Conservation (phyloP, 2,797 vertebrate genomes). For the Phoebastria nigripes region DNA sequence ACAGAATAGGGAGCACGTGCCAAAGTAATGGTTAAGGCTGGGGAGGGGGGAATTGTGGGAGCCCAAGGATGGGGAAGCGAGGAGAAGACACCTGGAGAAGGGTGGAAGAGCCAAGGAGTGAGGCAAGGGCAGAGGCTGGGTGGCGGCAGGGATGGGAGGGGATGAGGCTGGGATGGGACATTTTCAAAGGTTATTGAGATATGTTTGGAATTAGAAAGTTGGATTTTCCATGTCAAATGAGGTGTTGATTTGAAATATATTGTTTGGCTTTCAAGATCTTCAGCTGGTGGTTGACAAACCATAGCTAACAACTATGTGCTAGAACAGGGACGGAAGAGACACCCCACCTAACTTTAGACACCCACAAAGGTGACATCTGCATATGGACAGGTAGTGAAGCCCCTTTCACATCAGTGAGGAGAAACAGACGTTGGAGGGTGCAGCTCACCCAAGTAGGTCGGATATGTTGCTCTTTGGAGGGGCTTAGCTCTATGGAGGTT, state of each 20-base stretch:
- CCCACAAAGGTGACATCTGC: not conserved
- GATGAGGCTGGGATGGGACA: not conserved
- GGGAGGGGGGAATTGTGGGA: not conserved
- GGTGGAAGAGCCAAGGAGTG: not conserved
- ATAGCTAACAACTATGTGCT: not conserved
- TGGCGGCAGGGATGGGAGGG: too few relatives aligned
- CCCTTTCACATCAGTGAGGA: not conserved
- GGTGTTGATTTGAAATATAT: not conserved
- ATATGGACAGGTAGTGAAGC: not conserved
- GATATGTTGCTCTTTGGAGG: not conserved
- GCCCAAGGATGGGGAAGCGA: rapidly evolving
- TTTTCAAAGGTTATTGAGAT: not conserved
- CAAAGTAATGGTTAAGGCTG: not conserved
- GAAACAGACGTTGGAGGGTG: not conserved
- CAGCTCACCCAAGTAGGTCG: not conserved
- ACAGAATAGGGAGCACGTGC: not conserved
- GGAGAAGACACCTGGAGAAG: not conserved
- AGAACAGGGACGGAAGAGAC: not conserved
- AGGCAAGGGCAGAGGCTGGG: not conserved
- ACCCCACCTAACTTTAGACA: not conserved
- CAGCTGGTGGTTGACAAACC: not conserved
- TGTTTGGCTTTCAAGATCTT: not conserved
- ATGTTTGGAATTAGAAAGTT: not conserved
- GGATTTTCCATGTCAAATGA: not conserved
- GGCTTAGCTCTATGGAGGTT: not conserved